Evolutionary conservation across 2,113 vertebrate genomes (phyloP), one percentile per base, ranked within the genome.

Genomic region (Cryptoleucopteryx plumbea): DNA sequence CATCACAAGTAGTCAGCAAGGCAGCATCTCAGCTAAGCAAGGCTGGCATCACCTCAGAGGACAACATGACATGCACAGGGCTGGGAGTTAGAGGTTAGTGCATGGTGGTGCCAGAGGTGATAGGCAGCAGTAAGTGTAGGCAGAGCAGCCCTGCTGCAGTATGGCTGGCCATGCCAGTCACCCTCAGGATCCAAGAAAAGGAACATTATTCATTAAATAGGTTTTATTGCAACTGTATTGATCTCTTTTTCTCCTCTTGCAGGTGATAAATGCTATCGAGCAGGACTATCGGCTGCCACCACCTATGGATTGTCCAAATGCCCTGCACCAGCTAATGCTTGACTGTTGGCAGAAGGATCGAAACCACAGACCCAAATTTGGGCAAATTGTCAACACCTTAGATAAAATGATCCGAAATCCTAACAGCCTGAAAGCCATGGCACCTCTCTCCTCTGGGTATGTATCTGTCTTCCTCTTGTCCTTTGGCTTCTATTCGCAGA

Each of bases 341-440:
- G 99, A 99, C 98, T 99, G 99, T 87, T 99, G 99, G 99, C 99
- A 99, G 97, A 99, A 99, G 95, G 99, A 99, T 68, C 97, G 99
- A 56, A 99, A 99, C 98, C 99, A 98, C 94, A 97, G 99, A 89
- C 99, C 99, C 58, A 99, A 99, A 82, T 99, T 99, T 75, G 98
- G 98, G 85, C 99, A 99, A 95, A 99, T 99, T 42, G 99, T 99
- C 95, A 99, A 99, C 98, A 99, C 98, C 17, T 96, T 99, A 86
- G 99, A 99, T 96, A 99, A 99, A 97, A 99, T 99, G 99, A 99
- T 99, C 97, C 98, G 99, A 59, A 99, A 99, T 93, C 99, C 99
- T 2, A 99, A 98, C 98, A 99, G 98, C 94, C 98, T 99, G 97
- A 99, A 99, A 98, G 98, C 99, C 96, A 99, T 98, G 97, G 99